phyloP scores from a whole-genome alignment of 2,888 invertebrate genomes.

The Mantis religiosa region DNA sequence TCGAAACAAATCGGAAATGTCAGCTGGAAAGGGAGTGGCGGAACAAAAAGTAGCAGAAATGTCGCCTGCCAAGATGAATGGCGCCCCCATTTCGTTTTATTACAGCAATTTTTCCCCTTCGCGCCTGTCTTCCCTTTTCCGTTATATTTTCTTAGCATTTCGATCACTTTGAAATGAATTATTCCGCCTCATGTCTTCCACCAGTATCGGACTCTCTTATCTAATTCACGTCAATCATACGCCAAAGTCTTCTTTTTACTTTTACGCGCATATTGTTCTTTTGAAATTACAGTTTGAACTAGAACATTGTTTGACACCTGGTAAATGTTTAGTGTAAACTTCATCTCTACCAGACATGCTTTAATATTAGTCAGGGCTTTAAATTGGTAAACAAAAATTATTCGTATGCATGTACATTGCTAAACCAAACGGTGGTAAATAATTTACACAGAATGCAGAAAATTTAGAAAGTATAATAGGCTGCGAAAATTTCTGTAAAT shows the following conservation, averaged over 20 bases:
- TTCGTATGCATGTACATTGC: too few species aligned
- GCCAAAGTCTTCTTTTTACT: not conserved
- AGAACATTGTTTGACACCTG: not conserved
- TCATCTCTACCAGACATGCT: not conserved
- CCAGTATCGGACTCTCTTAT: not conserved
- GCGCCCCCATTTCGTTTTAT: not conserved
- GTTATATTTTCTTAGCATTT: not conserved
- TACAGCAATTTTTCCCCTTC: not conserved
- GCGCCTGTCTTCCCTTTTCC: not conserved
- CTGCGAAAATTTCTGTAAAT: too few species aligned
- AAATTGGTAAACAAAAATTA: too few species aligned
- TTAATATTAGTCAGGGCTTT: not conserved
- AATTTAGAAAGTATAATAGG: too few species aligned
- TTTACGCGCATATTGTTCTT: not conserved
- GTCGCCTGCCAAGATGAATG: not conserved
- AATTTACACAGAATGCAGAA: too few species aligned
- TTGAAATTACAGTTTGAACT: not conserved
- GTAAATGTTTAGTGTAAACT: not conserved
- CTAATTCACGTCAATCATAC: not conserved
- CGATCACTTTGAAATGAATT: not conserved
- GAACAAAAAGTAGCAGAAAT: not conserved
- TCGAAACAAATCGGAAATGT: slow-evolving; percentile 13
- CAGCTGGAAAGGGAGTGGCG: not conserved
- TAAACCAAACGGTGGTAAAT: too few species aligned
- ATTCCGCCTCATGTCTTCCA: not conserved